Base-by-base conservation (phyloP, 2,888 invertebrate species). In the Noctua fimbriata region DNA sequence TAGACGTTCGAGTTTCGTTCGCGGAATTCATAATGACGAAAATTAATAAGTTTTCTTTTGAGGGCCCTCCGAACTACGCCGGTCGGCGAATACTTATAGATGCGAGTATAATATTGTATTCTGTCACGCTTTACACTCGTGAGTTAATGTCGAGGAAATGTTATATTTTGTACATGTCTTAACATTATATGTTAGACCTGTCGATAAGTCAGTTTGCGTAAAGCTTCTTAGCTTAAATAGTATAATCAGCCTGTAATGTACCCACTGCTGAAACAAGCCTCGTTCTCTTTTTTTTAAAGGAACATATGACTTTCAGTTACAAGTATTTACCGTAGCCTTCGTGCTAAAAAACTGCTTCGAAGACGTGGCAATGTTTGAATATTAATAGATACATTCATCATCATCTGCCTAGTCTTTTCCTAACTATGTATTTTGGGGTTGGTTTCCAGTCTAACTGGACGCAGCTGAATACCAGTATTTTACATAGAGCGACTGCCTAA, bases 21-120 rank as follows among this genome's bases (percentile, higher is more conserved):
- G 97, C 97, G 96, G 97, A 97, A 97, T 97, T 96, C 96, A 96
- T 97, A 96, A 97, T 97, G 97, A 97, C 95, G 95, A 95, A 97
- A 96, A 96, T 97, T 97, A 97, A 97, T 97, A 97, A 97, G 97
- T 96, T 97, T 96, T 96, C 95, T 95, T 96, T 95, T 94, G 95
- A 96, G 96, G 95, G 96, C 92, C 92, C 94, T 94, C 92, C 91
- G 91, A 94, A 93, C 92, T 92, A 93, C 92, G 90, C 81, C 10
- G 55, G 58, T 58, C 91, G 89, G 87, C 89, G 93, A 92, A 94
- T 94, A 90, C 92, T 90, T 92, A 91, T 80, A 87, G 85, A 86
- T 82, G 73, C 78, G 65, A 81, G 80, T 87, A 77, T 81, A 84
- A 82, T 85, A 76, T 73, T 81, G 81, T 85, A 76, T 58, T 70